phyloP scores from a whole-genome alignment of 2,113 vertebrate genomes.

The Dendropsophus ebraccatus region DNA sequence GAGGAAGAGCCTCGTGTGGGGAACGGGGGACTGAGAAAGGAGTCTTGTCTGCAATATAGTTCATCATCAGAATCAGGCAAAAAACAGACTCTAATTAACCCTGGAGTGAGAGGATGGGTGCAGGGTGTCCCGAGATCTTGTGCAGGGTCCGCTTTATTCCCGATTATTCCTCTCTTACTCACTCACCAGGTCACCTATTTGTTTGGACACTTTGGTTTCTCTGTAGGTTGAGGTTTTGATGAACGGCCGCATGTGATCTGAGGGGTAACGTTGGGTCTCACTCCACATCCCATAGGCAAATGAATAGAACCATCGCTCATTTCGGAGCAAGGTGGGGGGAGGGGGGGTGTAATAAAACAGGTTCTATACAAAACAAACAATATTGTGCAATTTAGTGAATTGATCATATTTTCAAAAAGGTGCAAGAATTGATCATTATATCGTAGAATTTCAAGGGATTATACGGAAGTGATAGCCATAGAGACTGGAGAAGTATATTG shows the following conservation, averaged over 20 bases:
- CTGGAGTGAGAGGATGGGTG: neutral
- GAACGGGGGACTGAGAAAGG: neutral
- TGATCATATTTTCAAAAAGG: neutral
- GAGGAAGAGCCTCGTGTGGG: neutral
- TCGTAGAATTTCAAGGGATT: neutral
- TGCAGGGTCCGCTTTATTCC: neutral
- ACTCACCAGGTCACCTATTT: neutral
- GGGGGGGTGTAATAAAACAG: neutral
- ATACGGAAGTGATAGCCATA: neutral
- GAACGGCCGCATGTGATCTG: neutral
- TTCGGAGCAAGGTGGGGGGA: no score
- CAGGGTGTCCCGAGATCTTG: neutral
- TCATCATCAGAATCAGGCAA: neutral
- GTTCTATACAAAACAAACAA: neutral
- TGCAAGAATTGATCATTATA: neutral
- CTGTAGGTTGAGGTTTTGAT: neutral
- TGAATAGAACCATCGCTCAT: neutral
- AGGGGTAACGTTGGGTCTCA: neutral
- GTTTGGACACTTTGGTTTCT: conserved; percentile 44
- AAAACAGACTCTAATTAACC: neutral
- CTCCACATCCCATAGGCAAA: neutral
- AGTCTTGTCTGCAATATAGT: neutral
- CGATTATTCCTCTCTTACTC: neutral
- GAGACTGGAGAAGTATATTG: neutral
- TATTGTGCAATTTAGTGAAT: neutral